Base-by-base conservation (phyloP, 2,797 vertebrate genomes). In the Acropternis orthonyx region DNA sequence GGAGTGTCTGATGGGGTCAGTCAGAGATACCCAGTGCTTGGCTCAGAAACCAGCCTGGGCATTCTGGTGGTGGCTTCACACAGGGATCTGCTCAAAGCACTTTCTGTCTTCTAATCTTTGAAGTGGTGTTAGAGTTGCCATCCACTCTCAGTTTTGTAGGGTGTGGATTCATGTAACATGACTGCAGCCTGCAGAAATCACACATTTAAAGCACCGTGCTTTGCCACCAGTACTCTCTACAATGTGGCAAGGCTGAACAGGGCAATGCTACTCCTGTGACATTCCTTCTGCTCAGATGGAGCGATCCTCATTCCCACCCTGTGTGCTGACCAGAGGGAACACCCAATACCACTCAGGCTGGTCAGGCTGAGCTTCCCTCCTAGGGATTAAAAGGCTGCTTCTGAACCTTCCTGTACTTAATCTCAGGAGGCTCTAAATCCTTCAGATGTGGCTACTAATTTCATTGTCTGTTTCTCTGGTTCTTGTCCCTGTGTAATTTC, bases 91-190 rank as follows among this genome's bases (percentile, higher is more conserved):
- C 4, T 37, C 68, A 8, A 69, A 89, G 51, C 14, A 51, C 61
- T 72, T 24, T n/a, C 62, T 74, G 24, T 22, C 56, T 63, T 48
- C 68, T 83, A 1, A 67, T 56, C 39, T 93, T 15, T 69, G 68
- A 54, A 51, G 72, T 1, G 41, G 23, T 1, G 0, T 30, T 56
- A 67, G 44, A 85, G 62, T 46, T 80, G 66, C 49, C 46, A 62
- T 61, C 61, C 66, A 4, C n/a, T 80, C 59, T 55, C 6, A 0
- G 0, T 65, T 73, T 61, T 0, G 0, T 4, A 27, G 69, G 32
- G 36, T 52, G 30, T 7, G 1, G 39, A 28, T 59, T 67, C 43
- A 6, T 1, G 32, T 7, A 61, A 49, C 2, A 0, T 6, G 26
- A n/a, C 78, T 93, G 66, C 66, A 78, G 4, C 37, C 55, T 69